Base-by-base conservation (phyloP, 23 tunicate species). In the Phallusia fumigata region DNA sequence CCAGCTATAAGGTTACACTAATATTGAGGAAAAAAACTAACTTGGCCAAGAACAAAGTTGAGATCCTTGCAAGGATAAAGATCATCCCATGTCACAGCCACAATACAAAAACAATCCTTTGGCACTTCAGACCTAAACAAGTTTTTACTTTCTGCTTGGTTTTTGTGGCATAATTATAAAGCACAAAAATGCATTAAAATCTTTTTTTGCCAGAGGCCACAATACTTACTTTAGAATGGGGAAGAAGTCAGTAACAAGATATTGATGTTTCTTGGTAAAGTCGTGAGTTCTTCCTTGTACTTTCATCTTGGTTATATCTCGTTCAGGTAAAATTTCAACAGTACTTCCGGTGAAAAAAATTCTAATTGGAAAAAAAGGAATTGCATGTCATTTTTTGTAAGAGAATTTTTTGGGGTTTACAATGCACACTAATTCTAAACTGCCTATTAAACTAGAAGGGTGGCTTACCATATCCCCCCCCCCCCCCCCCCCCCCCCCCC, bases 1-100 rank as follows among this genome's bases (percentile, higher is more conserved):
- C n/a, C n/a, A n/a, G 47, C 47, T 10, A 5, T 40, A 40, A 40
- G 5, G 47, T 40, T 40, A 40, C 10, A 10, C 5, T 3, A 40
- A 5, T 3, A 40, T 5, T 40, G 47, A 40, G 10, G 47, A 3
- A 18, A 8, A 44, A n/a, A 3, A 16, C 76, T 45, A 33, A 91
- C 96, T 87, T 91, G 96, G 30, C 96, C 96, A n/a, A 91, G 81
- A 33, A 91, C 84, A 76, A 91, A 91, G 53, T 91, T 91, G 8
- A 91, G 72, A 0, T 86, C 45, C 32, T 91, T 87, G 36, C 81
- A 36, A 24, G 96, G 96, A 74, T 86, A 91, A 32, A 91, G 79
- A 52, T 91, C 96, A 51, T 78, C 53, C 96, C 96, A 91, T 26
- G 90, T 50, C 13, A 91, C 78, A 16, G 80, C 96, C 6, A 91